phyloP scores from a whole-genome alignment of 2,888 invertebrate genomes.

The Tenodera sinensis region DNA sequence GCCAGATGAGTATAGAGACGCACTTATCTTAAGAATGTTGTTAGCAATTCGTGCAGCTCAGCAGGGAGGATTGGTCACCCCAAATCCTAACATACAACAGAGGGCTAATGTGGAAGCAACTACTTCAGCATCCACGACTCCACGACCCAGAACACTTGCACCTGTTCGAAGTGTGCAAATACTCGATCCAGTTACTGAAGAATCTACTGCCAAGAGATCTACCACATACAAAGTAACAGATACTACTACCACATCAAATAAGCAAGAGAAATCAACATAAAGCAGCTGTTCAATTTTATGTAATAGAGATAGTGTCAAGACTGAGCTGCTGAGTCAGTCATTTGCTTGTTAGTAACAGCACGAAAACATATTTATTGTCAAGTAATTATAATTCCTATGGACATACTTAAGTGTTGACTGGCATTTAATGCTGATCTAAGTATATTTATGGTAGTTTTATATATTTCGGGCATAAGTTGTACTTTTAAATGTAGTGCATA shows the following conservation, averaged over 20 bases:
- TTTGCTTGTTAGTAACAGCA: background rate
- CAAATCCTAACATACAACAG: slow-evolving; percentile 4
- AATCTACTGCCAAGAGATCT: slow-evolving; percentile 28
- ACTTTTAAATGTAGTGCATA: background rate
- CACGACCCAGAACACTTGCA: slow-evolving; percentile 13
- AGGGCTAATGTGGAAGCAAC: background rate
- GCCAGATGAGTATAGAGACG: slow-evolving; percentile 29
- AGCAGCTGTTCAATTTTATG: too few species aligned
- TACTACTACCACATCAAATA: background rate
- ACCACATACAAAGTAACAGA: background rate
- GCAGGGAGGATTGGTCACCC: background rate
- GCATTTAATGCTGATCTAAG: background rate
- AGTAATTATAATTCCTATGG: background rate
- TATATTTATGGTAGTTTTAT: background rate
- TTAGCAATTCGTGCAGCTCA: slow-evolving; percentile 25
- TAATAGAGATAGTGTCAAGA: background rate
- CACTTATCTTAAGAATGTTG: slow-evolving; percentile 27
- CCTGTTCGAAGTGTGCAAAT: slow-evolving; percentile 37
- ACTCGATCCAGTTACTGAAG: slow-evolving; percentile 29
- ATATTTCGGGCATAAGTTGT: background rate
- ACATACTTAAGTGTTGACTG: background rate
- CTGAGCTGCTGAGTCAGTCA: background rate
- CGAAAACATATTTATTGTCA: too few species aligned
- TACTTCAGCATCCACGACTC: slow-evolving; percentile 5
- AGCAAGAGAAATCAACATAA: background rate